phyloP scores from a whole-genome alignment of 2,888 invertebrate genomes.

The Orthosia gothica region DNA sequence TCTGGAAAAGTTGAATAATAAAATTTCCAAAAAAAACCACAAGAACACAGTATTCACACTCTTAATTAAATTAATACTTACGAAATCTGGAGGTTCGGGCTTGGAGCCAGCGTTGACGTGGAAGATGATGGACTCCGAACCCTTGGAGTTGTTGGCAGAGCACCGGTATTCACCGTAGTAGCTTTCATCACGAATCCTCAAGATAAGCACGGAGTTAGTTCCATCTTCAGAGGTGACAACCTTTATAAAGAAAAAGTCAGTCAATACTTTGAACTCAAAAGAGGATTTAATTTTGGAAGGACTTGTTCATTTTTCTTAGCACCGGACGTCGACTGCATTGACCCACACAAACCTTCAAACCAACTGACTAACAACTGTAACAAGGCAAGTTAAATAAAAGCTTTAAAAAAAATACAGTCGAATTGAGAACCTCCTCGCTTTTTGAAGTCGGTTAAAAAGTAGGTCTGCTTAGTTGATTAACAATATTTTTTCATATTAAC shows the following conservation, averaged over 20 bases:
- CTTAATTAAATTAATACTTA: conserved; percentile 69
- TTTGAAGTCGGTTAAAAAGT: no score
- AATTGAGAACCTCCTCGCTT: no score
- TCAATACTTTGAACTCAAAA: not conserved
- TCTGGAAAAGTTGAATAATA: not conserved
- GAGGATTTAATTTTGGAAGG: not conserved
- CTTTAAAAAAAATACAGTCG: no score
- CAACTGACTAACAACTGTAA: no score
- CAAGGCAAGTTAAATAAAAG: no score
- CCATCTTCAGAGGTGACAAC: conserved; percentile 80
- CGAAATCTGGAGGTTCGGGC: conserved; percentile 83
- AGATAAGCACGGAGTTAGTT: conserved; percentile 78
- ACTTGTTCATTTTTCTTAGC: not conserved
- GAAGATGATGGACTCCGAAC: conserved; percentile 80
- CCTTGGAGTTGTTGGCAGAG: conserved; percentile 80
- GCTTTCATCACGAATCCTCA: conserved; percentile 79
- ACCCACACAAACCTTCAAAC: no score
- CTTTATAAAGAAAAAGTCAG: conserved; percentile 60
- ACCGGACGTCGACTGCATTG: not conserved
- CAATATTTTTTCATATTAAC: no score
- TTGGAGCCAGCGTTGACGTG: conserved; percentile 84
- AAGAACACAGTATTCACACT: not conserved
- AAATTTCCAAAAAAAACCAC: not conserved
- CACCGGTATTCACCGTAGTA: conserved; percentile 85
- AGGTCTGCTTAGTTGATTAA: no score